Conservation (phyloP, 2,113 vertebrate species). For the Hystrix brachyura region DNA sequence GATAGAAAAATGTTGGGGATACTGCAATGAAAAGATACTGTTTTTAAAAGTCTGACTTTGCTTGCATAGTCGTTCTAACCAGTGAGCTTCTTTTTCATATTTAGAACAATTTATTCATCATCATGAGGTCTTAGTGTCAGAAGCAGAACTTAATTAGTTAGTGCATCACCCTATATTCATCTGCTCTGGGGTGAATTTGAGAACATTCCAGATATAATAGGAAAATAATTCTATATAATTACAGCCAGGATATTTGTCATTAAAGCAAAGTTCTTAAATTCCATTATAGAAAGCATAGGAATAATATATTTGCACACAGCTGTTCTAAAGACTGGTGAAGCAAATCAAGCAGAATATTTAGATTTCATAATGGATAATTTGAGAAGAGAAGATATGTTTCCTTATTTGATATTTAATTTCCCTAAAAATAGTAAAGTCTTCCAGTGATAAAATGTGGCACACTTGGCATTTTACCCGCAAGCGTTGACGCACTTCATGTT, state of each 20-base stretch:
- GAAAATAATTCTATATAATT: constrained; percentile 60
- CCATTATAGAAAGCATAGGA: constrained; percentile 1
- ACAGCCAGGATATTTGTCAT: constrained; percentile 40
- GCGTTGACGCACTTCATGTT: neutral
- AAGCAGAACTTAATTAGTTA: constrained; percentile 65
- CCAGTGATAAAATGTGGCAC: neutral
- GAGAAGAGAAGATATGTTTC: neutral
- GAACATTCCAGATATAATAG: constrained; percentile 14
- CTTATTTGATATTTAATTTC: constrained; percentile 53
- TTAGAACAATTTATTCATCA: constrained; percentile 49
- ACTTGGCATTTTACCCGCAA: neutral
- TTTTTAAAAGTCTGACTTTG: neutral
- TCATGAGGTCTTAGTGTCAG: neutral
- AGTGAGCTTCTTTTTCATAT: constrained; percentile 43
- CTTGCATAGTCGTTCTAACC: neutral
- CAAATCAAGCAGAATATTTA: constrained; percentile 63
- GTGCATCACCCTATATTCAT: constrained; percentile 56
- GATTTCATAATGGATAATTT: constrained; percentile 56
- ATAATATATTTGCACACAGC: constrained; percentile 62
- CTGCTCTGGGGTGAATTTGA: constrained; percentile 56
- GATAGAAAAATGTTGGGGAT: constrained; percentile 49
- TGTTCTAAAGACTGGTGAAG: constrained; percentile 35
- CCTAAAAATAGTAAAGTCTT: constrained; percentile 30
- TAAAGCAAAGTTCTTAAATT: constrained; percentile 59
- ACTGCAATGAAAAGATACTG: constrained; percentile 12